Evolutionary conservation across 2,113 vertebrate genomes (phyloP), one percentile per base, ranked within the genome.

Genomic region (Marmota monax): DNA sequence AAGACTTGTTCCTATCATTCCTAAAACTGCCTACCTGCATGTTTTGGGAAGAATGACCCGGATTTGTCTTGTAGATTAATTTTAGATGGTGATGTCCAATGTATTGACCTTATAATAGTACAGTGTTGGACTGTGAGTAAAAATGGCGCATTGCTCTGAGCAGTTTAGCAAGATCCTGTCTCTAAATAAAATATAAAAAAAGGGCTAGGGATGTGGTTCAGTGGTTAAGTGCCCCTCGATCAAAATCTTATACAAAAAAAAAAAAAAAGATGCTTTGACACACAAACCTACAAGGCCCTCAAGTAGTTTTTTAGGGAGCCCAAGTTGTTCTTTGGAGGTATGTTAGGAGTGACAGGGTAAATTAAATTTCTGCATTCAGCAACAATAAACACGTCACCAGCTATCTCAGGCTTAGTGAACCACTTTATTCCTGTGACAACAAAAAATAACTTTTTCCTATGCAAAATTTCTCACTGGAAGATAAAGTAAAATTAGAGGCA

Each of bases 1-100:
- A 93, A 96, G 25, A 73, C 32, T 84, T 92, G 4, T 27, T 74
- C 84, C 22, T 72, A 9, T 34, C 6, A 74, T 74, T 90, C 77
- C 16, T 72, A 85, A 95, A 94, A 72, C 72, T 95, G n/a, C 32
- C 67, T 95, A n/a, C 32, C 67, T 86, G 82, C 18, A 77, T 42
- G 39, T 70, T 82, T 82, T 51, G 93, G 70, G 39, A 79, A 93
- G 11, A 87, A 92, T 29, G 9, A 61, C 42, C 73, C 80, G 77
- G n/a, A 78, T 95, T 93, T 94, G 58, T 48, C 90, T 76, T 88
- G 23, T 48, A 94, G 39, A 56, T 93, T 96, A 93, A 92, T 84
- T 88, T 95, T 67, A 88, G 72, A 67, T 48, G 13, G 69, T 90
- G 8, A 90, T 42, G 83, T 51, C 7, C 37, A 80, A 69, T 20